Evolutionary conservation across 2,797 vertebrate genomes (phyloP).

Genomic region (Crenuchus spilurus): DNA sequence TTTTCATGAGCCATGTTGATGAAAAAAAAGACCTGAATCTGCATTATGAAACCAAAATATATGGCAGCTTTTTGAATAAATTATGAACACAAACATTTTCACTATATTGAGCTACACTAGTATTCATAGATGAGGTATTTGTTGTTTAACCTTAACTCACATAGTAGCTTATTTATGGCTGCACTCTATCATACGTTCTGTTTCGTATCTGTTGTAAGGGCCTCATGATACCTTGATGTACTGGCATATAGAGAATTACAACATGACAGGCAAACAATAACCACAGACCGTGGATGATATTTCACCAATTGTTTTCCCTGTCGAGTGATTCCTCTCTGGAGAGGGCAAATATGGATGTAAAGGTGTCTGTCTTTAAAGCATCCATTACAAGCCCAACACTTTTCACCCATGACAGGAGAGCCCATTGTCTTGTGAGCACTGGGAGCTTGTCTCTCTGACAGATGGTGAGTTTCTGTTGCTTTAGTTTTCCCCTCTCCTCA

Average conservation of each 20-base stretch:
- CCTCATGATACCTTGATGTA: neutral
- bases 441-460: constrained; percentile 45
- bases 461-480: constrained; percentile 53
- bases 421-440: constrained; percentile 41
- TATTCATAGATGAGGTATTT: neutral
- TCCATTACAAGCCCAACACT: constrained; percentile 38
- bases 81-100: no score
- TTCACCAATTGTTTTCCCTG: constrained; percentile 37
- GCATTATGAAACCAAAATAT: no score
- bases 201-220: constrained; percentile 7
- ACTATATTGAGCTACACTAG: no score
- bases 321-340: constrained; percentile 40
- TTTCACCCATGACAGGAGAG: constrained; percentile 37
- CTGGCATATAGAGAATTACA: constrained; percentile 28
- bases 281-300: constrained; percentile 11
- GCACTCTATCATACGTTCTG: neutral
- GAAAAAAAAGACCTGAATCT: no score
- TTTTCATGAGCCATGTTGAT: no score
- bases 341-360: constrained; percentile 38
- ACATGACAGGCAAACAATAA: constrained; percentile 40
- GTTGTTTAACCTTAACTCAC: neutral
- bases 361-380: constrained; percentile 46
- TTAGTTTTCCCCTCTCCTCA: constrained; percentile 46
- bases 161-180: neutral
- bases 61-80: no score